A percentile compares a stretch with the other conserved stretches of the same genome.
Evolutionary conservation across 2,113 vertebrate species (phyloP).

Genomic region (Rhombomys opimus): DNA sequence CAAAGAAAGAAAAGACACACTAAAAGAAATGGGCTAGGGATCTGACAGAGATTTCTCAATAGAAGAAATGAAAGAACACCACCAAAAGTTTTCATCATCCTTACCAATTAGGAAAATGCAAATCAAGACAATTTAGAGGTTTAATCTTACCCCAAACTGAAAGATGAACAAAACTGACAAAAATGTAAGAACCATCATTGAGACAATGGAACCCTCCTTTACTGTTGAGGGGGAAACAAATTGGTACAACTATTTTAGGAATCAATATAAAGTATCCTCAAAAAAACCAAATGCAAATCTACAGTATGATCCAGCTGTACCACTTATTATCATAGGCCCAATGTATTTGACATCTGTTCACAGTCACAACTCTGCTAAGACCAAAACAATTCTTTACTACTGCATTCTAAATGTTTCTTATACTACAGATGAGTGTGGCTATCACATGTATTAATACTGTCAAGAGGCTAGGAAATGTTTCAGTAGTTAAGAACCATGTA

Average conservation of each 20-base stretch:
- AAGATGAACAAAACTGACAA: background rate
- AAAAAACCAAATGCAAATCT: background rate
- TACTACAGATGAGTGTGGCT: too few species aligned
- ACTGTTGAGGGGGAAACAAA: background rate
- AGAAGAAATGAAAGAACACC: too few species aligned
- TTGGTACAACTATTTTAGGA: background rate
- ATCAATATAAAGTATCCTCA: background rate
- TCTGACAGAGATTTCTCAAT: too few species aligned
- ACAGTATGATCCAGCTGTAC: background rate
- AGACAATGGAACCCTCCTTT: background rate
- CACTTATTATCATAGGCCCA: background rate
- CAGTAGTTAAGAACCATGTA: background rate
- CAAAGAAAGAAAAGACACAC: too few species aligned
- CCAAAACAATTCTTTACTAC: background rate
- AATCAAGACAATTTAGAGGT: background rate
- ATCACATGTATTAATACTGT: too few species aligned
- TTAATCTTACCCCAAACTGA: background rate
- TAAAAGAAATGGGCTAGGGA: too few species aligned
- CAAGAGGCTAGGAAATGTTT: background rate
- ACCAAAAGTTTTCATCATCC: too few species aligned
- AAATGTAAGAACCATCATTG: background rate
- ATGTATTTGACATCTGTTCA: background rate
- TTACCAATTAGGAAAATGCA: too few species aligned
- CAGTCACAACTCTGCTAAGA: background rate
- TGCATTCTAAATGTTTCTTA: background rate